Percentiles rank a stretch among this genome's conserved stretches.
These are phyloP conservation scores for Andricus curvator DNA, from an alignment of 2,888 invertebrate genomes.

Conservation along the genomic window DNA sequence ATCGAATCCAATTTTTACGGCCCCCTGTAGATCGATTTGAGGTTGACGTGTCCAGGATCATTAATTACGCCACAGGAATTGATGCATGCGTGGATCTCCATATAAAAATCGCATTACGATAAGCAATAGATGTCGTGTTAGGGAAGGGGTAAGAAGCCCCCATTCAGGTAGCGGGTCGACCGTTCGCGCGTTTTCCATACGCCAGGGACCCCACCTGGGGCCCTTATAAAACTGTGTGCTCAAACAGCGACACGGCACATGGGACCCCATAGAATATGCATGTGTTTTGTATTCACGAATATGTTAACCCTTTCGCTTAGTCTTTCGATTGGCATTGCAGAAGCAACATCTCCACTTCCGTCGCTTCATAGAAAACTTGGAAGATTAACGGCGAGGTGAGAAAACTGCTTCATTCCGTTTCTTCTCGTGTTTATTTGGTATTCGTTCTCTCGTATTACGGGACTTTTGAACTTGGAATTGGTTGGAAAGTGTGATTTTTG, in stretches of 20 bases:
- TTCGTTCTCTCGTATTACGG: background rate
- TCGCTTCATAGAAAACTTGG: conserved; percentile 29
- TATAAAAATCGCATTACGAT: conserved; percentile 76
- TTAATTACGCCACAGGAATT: conserved; percentile 66
- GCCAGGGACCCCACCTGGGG: conserved; percentile 73
- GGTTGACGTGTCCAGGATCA: conserved; percentile 58
- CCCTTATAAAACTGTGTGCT: conserved; percentile 59
- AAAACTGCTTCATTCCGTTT: conserved; percentile 15
- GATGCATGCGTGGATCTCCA: conserved; percentile 54
- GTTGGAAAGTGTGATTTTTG: background rate
- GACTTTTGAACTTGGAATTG: background rate
- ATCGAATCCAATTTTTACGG: conserved; percentile 60
- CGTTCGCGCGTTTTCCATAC: conserved; percentile 63
- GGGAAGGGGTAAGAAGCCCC: conserved; percentile 54
- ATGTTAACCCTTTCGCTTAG: conserved; percentile 77
- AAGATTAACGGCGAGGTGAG: conserved; percentile 15
- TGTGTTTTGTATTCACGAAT: conserved; percentile 75
- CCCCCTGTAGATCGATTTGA: conserved; percentile 48
- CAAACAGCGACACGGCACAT: conserved; percentile 56
- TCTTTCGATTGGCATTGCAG: conserved; percentile 74
- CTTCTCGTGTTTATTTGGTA: background rate
- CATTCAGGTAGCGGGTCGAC: conserved; percentile 66
- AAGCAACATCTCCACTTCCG: conserved; percentile 71
- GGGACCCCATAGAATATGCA: conserved; percentile 72
- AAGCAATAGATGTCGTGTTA: conserved; percentile 67